These are phyloP conservation scores for Idaea aversata DNA, from an alignment of 2,888 invertebrate genomes.

Conservation along the genomic window DNA sequence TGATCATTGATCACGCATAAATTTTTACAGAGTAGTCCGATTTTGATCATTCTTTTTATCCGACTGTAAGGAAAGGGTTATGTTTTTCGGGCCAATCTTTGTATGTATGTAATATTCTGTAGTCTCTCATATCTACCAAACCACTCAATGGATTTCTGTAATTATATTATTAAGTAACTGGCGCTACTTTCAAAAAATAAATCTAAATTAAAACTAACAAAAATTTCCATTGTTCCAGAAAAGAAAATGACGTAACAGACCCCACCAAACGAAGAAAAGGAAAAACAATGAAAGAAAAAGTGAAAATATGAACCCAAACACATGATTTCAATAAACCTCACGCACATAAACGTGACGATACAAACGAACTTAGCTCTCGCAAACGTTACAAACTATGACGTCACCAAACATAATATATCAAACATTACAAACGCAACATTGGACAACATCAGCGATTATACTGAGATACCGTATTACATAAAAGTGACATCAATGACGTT, in stretches of 20 bases:
- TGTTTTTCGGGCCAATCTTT: too few species aligned
- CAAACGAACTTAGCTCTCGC: constrained; percentile 3
- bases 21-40: too few species aligned
- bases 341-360: constrained; percentile 42
- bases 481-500: constrained; percentile 93
- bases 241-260: constrained; percentile 19
- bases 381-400: constrained; percentile 41
- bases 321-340: constrained; percentile 74
- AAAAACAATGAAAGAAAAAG: constrained; percentile 45
- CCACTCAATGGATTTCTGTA: too few species aligned
- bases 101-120: too few species aligned
- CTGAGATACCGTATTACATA: constrained; percentile 90
- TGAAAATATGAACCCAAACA: constrained; percentile 58
- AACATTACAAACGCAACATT: constrained; percentile 42
- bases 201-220: too few species aligned
- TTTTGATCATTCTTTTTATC: too few species aligned
- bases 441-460: constrained; percentile 67
- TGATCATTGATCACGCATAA: too few species aligned
- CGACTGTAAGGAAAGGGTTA: too few species aligned
- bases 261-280: constrained; percentile 24
- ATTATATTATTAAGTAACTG: too few species aligned
- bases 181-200: too few species aligned
- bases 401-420: constrained; percentile 25
- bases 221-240: constrained; percentile 42
- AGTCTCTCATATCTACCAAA: too few species aligned